phyloP scores from a whole-genome alignment of 1,140 invertebrate species.

The Sarcophaga bullata region DNA sequence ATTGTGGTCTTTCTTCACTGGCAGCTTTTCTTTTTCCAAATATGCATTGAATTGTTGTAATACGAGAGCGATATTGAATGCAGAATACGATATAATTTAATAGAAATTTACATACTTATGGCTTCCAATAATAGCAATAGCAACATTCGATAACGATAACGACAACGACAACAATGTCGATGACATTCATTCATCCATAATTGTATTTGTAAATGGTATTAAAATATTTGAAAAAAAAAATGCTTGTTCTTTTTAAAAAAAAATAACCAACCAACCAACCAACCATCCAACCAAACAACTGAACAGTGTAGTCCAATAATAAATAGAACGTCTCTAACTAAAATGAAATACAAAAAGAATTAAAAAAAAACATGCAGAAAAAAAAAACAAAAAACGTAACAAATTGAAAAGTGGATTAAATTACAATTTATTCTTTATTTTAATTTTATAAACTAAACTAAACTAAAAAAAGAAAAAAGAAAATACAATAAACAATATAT shows the following conservation, averaged over 20 bases:
- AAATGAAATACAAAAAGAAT: neutral
- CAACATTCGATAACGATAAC: slow-evolving; percentile 6
- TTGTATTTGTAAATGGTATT: slow-evolving; percentile 20
- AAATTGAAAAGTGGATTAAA: slow-evolving; percentile 33
- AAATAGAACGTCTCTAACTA: neutral
- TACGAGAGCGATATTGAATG: neutral
- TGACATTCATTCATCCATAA: slow-evolving; percentile 34
- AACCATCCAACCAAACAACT: neutral
- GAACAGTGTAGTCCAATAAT: neutral
- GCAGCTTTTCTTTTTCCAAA: neutral
- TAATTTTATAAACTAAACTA: slow-evolving; percentile 36
- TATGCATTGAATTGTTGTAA: neutral
- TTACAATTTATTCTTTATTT: slow-evolving; percentile 38
- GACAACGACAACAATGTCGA: neutral
- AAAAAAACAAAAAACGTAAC: slow-evolving; percentile 24
- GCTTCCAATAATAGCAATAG: neutral
- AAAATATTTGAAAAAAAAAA: slow-evolving; percentile 28
- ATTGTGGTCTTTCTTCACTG: neutral
- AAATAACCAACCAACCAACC: neutral
- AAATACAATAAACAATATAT: slow-evolving; percentile 16
- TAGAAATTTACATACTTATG: slow-evolving; percentile 38
- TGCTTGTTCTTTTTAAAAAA: neutral
- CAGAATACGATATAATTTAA: slow-evolving; percentile 31
- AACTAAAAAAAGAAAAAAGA: neutral
- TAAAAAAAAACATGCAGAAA: neutral